These are phyloP conservation scores for Diachrysia chrysitis DNA, from an alignment of 2,888 invertebrate species.

Conservation along the genomic window DNA sequence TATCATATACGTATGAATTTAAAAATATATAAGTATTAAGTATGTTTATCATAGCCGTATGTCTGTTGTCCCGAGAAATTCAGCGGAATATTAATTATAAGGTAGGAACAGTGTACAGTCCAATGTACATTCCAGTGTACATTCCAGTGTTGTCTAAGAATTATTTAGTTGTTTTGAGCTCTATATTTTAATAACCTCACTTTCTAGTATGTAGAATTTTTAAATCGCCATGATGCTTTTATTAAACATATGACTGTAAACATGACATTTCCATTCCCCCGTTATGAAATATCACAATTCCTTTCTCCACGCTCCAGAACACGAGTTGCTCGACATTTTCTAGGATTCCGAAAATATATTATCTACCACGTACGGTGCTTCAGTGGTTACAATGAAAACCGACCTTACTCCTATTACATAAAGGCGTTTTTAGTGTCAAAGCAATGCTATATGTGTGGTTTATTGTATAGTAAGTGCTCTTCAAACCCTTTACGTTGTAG, in stretches of 20 bases:
- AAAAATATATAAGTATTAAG: too few relatives aligned
- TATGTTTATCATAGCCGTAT: too few relatives aligned
- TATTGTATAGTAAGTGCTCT: conserved; percentile 37
- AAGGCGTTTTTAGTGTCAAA: background rate
- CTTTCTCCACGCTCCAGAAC: conserved; percentile 20
- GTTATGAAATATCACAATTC: conserved; percentile 35
- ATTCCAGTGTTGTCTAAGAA: too few relatives aligned
- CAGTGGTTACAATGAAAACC: background rate
- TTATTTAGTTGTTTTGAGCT: too few relatives aligned
- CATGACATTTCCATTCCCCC: conserved; percentile 19
- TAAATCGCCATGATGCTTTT: too few relatives aligned
- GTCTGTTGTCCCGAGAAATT: too few relatives aligned
- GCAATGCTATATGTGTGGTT: background rate
- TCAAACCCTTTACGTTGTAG: conserved; percentile 35
- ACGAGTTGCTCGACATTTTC: conserved; percentile 26
- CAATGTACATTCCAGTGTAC: too few relatives aligned
- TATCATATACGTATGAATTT: too few relatives aligned
- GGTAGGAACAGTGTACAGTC: too few relatives aligned
- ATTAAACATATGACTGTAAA: background rate
- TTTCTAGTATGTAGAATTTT: too few relatives aligned
- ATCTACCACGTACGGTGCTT: conserved; percentile 30
- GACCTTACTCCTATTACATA: background rate
- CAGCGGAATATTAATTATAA: too few relatives aligned
- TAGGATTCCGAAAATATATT: conserved; percentile 27
- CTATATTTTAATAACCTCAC: too few relatives aligned